Base-by-base conservation (phyloP, 2,797 vertebrate genomes). In the Gila robusta region DNA sequence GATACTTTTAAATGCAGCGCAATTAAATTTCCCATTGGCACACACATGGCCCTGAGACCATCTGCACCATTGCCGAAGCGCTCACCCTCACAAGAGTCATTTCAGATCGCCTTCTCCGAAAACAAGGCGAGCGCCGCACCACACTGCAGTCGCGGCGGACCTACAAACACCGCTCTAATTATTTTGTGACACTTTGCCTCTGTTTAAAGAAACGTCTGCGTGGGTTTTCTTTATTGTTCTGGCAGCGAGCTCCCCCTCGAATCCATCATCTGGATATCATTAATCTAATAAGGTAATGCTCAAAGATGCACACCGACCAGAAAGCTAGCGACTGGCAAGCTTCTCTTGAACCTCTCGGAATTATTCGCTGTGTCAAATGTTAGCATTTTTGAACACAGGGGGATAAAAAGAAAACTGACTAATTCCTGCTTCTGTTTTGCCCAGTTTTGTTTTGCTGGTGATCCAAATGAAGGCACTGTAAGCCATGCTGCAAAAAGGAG, bases 1-100 rank as follows among this genome's bases (percentile, higher is more conserved):
- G 93, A 91, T 91, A 89, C 89, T 88, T 92, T 91, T 89, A 91
- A 91, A 92, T 87, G 91, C 88, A 85, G 89, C 74, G 80, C 89
- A 90, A 90, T 89, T 89, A 89, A 89, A 90, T 88, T 89, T 91
- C 87, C 81, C 84, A 85, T 90, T 87, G 89, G 89, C 89, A 86
- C 89, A 88, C 87, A 89, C 87, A 82, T 64, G 85, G 84, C 84
- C 85, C 81, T 79, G 81, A 89, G 85, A 89, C 86, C 90, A 89
- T 90, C 88, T 91, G 90, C 86, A 90, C 71, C 41, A 37, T 52
- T 79, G 81, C 28, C 52, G 78, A 81, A 84, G 66, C 32, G 19
- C 59, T 71, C 86, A 82, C 59, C 78, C 79, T 86, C 78, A 28
- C 86, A 80, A 82, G 67, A 90, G 84, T 86, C 66, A 4, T 89